Evolutionary conservation across 2,888 invertebrate species (phyloP), one percentile per base, ranked within the genome.

Genomic region (Acanthococcus lagerstroemiae): DNA sequence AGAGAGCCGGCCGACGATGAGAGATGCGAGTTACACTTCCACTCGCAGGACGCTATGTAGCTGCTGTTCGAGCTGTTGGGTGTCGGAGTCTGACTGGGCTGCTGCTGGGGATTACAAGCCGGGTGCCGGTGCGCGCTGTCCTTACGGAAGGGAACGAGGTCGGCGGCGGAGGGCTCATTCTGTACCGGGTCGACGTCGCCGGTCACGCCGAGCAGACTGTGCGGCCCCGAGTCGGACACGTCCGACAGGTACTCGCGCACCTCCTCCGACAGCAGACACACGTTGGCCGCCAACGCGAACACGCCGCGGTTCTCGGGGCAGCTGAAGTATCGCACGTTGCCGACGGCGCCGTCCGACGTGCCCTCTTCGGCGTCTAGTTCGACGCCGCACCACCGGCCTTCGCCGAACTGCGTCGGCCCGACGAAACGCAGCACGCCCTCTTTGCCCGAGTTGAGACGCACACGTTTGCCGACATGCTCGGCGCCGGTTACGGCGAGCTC

Each of bases 381-480:
- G 54, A 85, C 77, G 7, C 85, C 85, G 74, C 84, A 84, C 82
- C 83, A 86, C 21, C 79, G 68, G 3, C 82, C 82, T 12, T 77
- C 76, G 44, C 81, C 82, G 52, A 81, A 77, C 55, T 81, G 78
- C 69, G 78, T 78, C 67, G 76, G 74, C 3, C 86, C 85, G 68
- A 82, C 77, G 74, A 78, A 83, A 7, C 80, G 76, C 37, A 85
- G 75, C 17, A 77, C 77, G 1, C 85, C 85, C 5, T 72, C 71
- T 69, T 78, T 78, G 15, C 75, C 73, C 0, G 79, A 79, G 12
- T 76, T 74, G 19, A 80, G 77, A 25, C 73, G 71, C 1, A 80
- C 78, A 22, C 75, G 71, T 57, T 75, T 73, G 0, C 80, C 80
- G 4, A 79, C 71, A 26, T 54, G 54, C 37, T 72, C 71, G 4